Evolutionary conservation across 2,888 invertebrate species (phyloP), one percentile per base, ranked within the genome.

Genomic region (Ochropleura plecta): DNA sequence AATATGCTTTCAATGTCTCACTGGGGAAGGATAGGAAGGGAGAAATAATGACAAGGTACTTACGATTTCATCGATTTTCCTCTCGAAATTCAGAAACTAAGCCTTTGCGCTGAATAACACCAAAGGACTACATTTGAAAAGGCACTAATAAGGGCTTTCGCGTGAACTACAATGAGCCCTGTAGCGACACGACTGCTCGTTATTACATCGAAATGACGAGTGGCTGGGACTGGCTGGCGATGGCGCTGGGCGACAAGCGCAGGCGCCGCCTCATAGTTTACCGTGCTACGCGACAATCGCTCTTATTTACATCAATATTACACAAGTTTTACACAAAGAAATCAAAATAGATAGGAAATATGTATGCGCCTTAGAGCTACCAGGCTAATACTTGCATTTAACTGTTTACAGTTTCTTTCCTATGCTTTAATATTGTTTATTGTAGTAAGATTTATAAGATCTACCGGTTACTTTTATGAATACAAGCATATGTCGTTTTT

Each of bases 81-180:
- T 94, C 94, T 94, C 93, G 93, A 92, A 93, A 84, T 93, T 92
- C 91, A 90, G 89, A 91, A 72, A 92, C 88, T 82, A 92, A 90
- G 92, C 92, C 91, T 94, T 93, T 93, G 89, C 91, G 87, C 89
- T 94, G 84, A 86, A 88, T 86, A 91, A 88, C 91, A 93, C 95
- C 88, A 94, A 95, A 89, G 92, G 96, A 96, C 96, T 96, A 96
- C 96, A 96, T 96, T 96, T 95, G 96, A 96, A 95, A 91, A 91
- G 93, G 91, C 94, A 96, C 95, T 93, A 80, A 89, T 91, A 89
- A 93, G 95, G 96, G 95, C 95, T 95, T 96, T 96, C 95, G 94
- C 92, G 91, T 92, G 95, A 95, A 95, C 95, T 96, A 95, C 95
- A 96, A 96, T 95, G 95, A 96, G 95, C 95, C 95, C 95, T 91